Evolutionary conservation across 1,140 invertebrate genomes (phyloP), one percentile per base, ranked within the genome.

Genomic region (Pomacea maculata): DNA sequence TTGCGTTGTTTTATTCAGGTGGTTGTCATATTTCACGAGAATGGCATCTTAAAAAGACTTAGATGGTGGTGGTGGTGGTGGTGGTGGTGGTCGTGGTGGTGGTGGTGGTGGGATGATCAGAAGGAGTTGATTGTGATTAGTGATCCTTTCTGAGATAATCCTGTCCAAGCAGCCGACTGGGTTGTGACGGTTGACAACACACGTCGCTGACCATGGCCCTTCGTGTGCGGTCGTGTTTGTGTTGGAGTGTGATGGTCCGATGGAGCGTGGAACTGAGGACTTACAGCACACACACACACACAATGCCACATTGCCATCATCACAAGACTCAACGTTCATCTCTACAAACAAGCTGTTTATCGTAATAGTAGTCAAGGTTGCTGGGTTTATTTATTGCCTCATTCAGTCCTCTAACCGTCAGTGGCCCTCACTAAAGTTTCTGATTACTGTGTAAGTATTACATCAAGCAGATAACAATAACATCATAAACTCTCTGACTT

Each of bases 221-320:
- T 2, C 34, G 2, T 45, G 34, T 45, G 34, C 34, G 34, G 2
- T 4, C 34, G 34, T 45, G 34, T 45, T 45, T 45, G 34, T 45
- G 34, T 45, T 6, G 6, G 34, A 45, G 1, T 45, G 34, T 45
- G 34, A 45, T 6, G 25, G 25, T 25, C 25, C 25, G 25, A 45
- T 45, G 25, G 25, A 45, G 34, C 34, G 6, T 45, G 34, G 34
- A 45, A 45, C 6, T 34, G 45, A n/a, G n/a, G 1, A 14, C 68
- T 29, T 25, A n/a, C 68, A 25, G 45, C 68, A 71, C 68, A 14
- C 34, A 74, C 72, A 74, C 34, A 74, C n/a, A 74, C 72, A 74
- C 72, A 52, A 34, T 17, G 9, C 14, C 72, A 52, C 72, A 52
- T 54, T 4, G 34, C 14, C 72, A 52, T 54, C 3, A 34, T 17